Conservation (phyloP, 2,797 vertebrate genomes). For the Galaxias olidus region DNA sequence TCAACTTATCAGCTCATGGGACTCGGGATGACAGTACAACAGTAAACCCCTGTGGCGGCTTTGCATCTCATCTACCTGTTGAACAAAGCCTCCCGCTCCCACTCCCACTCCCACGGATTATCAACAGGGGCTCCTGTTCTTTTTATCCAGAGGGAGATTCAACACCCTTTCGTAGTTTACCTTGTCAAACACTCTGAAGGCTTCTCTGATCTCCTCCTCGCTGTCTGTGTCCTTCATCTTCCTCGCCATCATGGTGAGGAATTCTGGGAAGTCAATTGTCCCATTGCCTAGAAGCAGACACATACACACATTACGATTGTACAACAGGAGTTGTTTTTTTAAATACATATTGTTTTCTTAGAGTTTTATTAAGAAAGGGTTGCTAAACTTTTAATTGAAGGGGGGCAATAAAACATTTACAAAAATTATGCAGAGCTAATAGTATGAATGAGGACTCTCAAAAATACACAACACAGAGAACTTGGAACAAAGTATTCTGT, state of each 20-base stretch:
- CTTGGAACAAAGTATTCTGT: too few relatives aligned
- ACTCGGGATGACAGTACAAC: not conserved
- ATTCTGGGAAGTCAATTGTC: conserved; percentile 91
- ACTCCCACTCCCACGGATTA: too few relatives aligned
- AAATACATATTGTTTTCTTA: not conserved
- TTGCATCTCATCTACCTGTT: conserved; percentile 1
- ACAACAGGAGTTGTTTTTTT: not conserved
- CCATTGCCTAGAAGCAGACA: conserved; percentile 77
- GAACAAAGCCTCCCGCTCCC: not conserved
- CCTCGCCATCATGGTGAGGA: conserved; percentile 91
- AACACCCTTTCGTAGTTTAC: conserved; percentile 46
- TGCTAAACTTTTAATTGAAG: too few relatives aligned
- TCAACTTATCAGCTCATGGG: not conserved
- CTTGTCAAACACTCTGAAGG: conserved; percentile 91
- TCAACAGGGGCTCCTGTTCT: too few relatives aligned
- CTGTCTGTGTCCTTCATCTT: conserved; percentile 95
- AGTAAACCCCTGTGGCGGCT: not conserved
- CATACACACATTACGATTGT: not conserved
- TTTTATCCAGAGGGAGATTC: too few relatives aligned
- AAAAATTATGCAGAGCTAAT: too few relatives aligned
- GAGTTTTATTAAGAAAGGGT: too few relatives aligned
- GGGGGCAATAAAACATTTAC: too few relatives aligned
- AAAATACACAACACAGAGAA: too few relatives aligned
- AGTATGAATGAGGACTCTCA: too few relatives aligned
- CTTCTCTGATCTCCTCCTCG: conserved; percentile 91